A percentile compares a stretch with the other conserved stretches of the same genome.
Evolutionary conservation across 2,888 invertebrate species (phyloP).

Genomic region (Andrena trimmerana): DNA sequence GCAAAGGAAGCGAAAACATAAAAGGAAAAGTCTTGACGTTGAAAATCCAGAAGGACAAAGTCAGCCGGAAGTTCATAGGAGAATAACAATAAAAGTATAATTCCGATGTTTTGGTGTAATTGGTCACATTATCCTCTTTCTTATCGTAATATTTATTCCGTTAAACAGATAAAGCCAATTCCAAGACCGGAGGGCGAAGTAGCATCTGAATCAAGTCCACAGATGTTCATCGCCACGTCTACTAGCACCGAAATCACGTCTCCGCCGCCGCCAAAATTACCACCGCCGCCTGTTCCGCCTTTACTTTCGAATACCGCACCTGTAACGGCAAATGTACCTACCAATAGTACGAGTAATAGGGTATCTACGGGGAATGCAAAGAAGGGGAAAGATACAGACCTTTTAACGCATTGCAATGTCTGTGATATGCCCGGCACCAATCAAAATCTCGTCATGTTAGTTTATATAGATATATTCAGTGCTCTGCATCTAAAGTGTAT

Average conservation of each 20-base stretch:
- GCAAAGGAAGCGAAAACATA: constrained; percentile 92
- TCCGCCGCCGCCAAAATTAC: constrained; percentile 78
- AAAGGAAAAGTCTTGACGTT: constrained; percentile 91
- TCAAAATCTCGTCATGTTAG: constrained; percentile 90
- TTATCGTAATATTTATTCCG: not conserved
- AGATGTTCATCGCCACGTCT: constrained; percentile 88
- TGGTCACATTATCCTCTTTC: not conserved
- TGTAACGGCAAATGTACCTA: constrained; percentile 47
- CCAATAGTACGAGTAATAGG: constrained; percentile 65
- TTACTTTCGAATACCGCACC: constrained; percentile 79
- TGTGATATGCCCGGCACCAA: constrained; percentile 88
- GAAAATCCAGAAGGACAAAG: constrained; percentile 86
- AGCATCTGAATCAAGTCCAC: constrained; percentile 88
- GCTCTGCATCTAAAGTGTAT: not conserved
- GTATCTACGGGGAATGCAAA: constrained; percentile 74
- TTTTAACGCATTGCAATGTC: constrained; percentile 89
- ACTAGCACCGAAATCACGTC: constrained; percentile 82
- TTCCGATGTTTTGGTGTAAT: not conserved
- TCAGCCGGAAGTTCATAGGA: constrained; percentile 87
- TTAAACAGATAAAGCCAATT: constrained; percentile 90
- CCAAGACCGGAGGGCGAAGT: constrained; percentile 92
- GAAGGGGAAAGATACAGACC: constrained; percentile 83
- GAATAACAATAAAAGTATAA: constrained; percentile 92
- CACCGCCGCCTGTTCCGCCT: constrained; percentile 72
- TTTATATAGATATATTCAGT: constrained; percentile 54